These are phyloP conservation scores for Watsonalla binaria DNA, from an alignment of 2,888 invertebrate species.

Conservation along the genomic window DNA sequence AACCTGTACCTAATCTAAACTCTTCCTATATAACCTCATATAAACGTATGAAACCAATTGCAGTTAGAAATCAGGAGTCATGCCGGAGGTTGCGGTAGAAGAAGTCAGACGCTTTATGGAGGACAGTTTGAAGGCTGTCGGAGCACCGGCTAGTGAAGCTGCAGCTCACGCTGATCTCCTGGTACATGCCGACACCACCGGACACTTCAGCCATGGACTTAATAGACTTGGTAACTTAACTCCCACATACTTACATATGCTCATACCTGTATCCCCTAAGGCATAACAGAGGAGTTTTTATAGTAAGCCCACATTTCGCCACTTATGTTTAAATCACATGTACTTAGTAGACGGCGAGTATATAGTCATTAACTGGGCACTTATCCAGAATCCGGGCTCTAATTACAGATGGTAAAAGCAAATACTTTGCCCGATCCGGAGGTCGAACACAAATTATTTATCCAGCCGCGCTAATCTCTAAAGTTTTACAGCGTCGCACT, in stretches of 20 bases:
- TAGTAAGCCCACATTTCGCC: too few relatives aligned
- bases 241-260: background rate
- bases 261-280: background rate
- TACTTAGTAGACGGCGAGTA: too few relatives aligned
- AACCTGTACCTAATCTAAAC: background rate
- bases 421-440: too few relatives aligned
- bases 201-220: conserved; percentile 93
- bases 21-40: background rate
- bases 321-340: too few relatives aligned
- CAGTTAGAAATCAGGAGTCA: conserved; percentile 21
- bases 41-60: background rate
- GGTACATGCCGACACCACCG: conserved; percentile 86
- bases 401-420: too few relatives aligned
- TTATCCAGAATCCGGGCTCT: too few relatives aligned
- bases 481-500: too few relatives aligned
- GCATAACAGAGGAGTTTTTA: too few relatives aligned
- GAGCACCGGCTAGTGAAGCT: conserved; percentile 79
- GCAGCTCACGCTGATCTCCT: conserved; percentile 81
- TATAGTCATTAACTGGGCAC: too few relatives aligned
- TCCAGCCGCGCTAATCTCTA: too few relatives aligned
- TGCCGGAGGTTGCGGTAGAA: conserved; percentile 66
- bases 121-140: conserved; percentile 80
- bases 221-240: conserved; percentile 83
- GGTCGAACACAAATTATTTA: too few relatives aligned
- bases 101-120: conserved; percentile 79